Evolutionary conservation across 2,888 invertebrate species (phyloP), one percentile per base, ranked within the genome.

Genomic region (Andrena minutula): DNA sequence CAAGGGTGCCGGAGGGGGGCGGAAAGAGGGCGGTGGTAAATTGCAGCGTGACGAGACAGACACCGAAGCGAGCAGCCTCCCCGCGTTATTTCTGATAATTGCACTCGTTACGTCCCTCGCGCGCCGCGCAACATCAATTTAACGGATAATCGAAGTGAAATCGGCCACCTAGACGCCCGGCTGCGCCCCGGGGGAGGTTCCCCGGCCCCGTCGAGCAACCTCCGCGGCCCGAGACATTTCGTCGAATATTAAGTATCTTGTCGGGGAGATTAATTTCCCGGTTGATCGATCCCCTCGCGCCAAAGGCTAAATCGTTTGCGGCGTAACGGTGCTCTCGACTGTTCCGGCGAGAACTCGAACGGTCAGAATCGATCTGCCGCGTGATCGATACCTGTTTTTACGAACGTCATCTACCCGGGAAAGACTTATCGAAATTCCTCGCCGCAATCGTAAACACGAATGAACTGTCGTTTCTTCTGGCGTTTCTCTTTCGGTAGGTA

Each of bases 1-100:
- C 32, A 4, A 20, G 66, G 12, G 30, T 51, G 26, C 12, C 16
- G 1, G 30, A 2, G 32, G 41, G 20, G 28, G 23, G 35, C 20
- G 16, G 41, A 60, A 32, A 75, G 41, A 41, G 76, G 68, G 68
- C 49, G 60, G 8, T 30, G 66, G 63, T 79, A 81, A 85, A 88
- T 87, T 82, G 69, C 86, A 61, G 64, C 70, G 79, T 73, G 80
- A 70, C 75, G 65, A 63, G 47, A 56, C 47, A 47, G 61, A 26
- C n/a, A 35, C 41, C 65, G 63, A 32, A 16, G 60, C 80, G 53
- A 53, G 53, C 56, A 26, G 56, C 56, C 56, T 56, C 56, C 82
- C 75, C 69, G 80, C 84, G 89, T 86, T 89, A 88, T 85, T 87
- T 89, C 89, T 87, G 87, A 88, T 89, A 89, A 90, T 90, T 88